Base-by-base conservation (phyloP, 2,113 vertebrate species). In the Orcinus orca region DNA sequence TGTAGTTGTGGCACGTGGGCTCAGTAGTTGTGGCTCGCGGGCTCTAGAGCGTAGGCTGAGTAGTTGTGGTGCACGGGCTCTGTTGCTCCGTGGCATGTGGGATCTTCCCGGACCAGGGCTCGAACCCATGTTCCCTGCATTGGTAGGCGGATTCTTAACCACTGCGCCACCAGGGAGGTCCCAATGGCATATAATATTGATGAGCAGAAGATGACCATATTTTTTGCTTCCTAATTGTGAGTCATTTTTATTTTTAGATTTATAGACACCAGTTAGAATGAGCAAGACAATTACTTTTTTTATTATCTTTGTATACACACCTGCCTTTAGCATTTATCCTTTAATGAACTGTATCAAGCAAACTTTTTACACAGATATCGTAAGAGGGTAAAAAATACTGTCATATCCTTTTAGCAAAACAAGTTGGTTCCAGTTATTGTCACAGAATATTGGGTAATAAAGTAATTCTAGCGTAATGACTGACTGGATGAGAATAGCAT, bases 201-300 rank as follows among this genome's bases (percentile, higher is more conserved):
- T 60, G 23, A 85, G 67, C 65, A 96, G 29, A 82, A 63, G 62
- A 50, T 68, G 33, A 23, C 14, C 6, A n/a, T 83, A 47, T n/a
- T 62, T 53, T 83, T 79, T 62, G 25, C 68, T 89, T 95, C 33
- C 58, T 85, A 67, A 65, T 55, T 83, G 62, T 79, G 73, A 67
- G 26, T 85, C 50, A 62, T 63, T 95, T 79, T 91, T n/a, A 68
- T 44, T 44, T 92, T 86, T 96, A 88, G 60, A 53, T 68, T 83
- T 81, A 41, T 84, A 63, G 82, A 60, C 58, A 60, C 36, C 41
- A 80, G 41, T 63, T 77, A 88, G 77, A 83, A 47, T 79, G n/a
- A 83, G 83, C 4, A 29, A 53, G n/a, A 53, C 11, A 29, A 12
- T 76, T 58, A 47, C 20, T 29, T 90, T 8, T 17, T 77, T 38